Conservation (phyloP, 2,113 vertebrate genomes). For the Atlantisia rogersi region DNA sequence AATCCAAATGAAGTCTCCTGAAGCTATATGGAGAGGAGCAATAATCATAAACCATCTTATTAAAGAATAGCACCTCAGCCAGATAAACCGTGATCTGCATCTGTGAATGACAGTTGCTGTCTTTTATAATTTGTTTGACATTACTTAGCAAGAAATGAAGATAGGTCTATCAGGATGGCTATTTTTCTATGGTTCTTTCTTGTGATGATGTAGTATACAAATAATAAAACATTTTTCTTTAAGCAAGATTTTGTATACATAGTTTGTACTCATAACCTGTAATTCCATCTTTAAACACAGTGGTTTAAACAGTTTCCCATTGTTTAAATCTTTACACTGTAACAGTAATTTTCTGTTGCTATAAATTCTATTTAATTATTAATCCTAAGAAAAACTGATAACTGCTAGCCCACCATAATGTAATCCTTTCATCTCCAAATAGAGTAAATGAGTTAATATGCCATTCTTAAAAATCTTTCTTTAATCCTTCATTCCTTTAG, state of each 20-base stretch:
- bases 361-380: constrained; percentile 34
- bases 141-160: neutral
- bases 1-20: neutral
- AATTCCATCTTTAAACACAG: neutral
- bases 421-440: constrained; percentile 49
- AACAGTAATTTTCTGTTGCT: neutral
- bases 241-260: neutral
- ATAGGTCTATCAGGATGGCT: neutral
- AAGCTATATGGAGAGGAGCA: neutral
- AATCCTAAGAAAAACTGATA: neutral
- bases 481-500: constrained; percentile 64
- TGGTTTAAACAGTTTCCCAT: neutral
- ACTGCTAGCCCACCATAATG: neutral
- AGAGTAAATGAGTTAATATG: neutral
- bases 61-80: neutral
- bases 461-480: constrained; percentile 42
- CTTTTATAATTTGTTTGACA: neutral
- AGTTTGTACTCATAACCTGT: neutral
- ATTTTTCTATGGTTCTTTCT: neutral
- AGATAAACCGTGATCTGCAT: neutral
- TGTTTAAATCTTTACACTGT: neutral
- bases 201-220: neutral
- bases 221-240: neutral
- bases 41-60: neutral
- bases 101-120: neutral